These are phyloP conservation scores for Carterocephalus palaemon DNA, from an alignment of 2,888 invertebrate genomes.

Conservation along the genomic window DNA sequence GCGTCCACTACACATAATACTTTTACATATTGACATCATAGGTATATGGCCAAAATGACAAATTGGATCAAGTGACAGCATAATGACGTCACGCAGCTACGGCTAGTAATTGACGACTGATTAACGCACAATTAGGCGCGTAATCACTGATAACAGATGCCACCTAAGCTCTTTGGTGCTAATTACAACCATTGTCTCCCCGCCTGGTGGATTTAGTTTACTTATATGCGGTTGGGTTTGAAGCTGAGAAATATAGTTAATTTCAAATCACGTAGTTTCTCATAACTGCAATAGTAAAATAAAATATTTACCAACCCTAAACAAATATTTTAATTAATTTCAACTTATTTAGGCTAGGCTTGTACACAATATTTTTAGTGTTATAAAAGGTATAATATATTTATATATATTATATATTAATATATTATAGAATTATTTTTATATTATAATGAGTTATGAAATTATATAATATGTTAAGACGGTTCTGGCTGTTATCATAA, in stretches of 20 bases:
- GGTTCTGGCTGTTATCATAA: too few relatives aligned
- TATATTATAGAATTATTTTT: too few relatives aligned
- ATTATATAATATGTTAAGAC: too few relatives aligned
- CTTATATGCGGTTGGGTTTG: not conserved
- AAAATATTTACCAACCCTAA: too few relatives aligned
- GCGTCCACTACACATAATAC: not conserved
- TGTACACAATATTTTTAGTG: too few relatives aligned
- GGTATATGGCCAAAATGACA: conserved; percentile 36
- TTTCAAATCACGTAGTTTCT: too few relatives aligned
- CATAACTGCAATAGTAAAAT: too few relatives aligned
- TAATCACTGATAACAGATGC: conserved; percentile 55
- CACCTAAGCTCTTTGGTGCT: conserved; percentile 24
- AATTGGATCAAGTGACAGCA: conserved; percentile 47
- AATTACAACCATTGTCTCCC: conserved; percentile 17
- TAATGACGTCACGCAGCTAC: conserved; percentile 53
- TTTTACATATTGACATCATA: conserved; percentile 4
- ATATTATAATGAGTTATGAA: too few relatives aligned
- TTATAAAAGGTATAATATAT: too few relatives aligned
- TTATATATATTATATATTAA: too few relatives aligned
- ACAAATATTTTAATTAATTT: too few relatives aligned
- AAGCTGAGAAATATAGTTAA: conserved; percentile 2
- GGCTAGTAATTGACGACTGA: conserved; percentile 57
- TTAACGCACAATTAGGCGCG: conserved; percentile 60
- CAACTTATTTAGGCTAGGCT: too few relatives aligned
- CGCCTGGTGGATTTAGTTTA: conserved; percentile 5